Evolutionary conservation across 2,797 vertebrate species (phyloP).

Genomic region (Synaphobranchus kaupii): DNA sequence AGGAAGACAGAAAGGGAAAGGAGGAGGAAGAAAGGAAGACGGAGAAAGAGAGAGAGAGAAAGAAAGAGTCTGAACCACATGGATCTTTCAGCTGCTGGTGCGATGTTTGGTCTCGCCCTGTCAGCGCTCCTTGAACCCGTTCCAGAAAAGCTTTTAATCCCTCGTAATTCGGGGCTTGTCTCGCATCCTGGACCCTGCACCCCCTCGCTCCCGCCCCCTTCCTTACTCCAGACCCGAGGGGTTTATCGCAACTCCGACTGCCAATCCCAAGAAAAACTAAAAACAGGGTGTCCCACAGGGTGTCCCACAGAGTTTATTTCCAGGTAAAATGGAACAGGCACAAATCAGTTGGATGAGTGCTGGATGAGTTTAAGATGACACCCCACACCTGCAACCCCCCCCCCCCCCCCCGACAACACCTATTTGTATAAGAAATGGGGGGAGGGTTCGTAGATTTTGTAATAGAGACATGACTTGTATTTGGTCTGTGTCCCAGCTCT

Average conservation of each 20-base stretch:
- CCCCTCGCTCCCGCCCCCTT: conserved; percentile 47
- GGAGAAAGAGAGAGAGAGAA: neutral
- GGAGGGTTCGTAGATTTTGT: neutral
- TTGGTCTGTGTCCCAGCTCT: neutral
- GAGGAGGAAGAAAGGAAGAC: conserved; percentile 37
- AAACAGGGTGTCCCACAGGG: conserved; percentile 38
- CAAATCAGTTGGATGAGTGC: neutral
- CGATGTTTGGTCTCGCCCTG: conserved; percentile 80
- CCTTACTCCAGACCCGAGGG: conserved; percentile 35
- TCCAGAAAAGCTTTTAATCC: conserved; percentile 94
- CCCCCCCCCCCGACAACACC: neutral
- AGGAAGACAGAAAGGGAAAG: neutral
- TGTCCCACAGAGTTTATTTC: conserved; percentile 46
- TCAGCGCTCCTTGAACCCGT: conserved; percentile 83
- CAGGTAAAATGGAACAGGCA: neutral
- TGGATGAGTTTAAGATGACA: neutral
- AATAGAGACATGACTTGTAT: neutral
- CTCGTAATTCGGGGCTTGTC: conserved; percentile 69
- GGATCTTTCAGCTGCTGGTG: conserved; percentile 72
- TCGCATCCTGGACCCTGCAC: conserved; percentile 65
- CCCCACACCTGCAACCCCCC: neutral
- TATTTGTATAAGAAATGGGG: neutral
- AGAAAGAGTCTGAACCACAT: conserved; percentile 63
- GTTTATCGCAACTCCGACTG: conserved; percentile 22
- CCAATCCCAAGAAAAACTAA: conserved; percentile 33